Evolutionary conservation across 2,888 invertebrate genomes (phyloP).

Genomic region (Vanessa cardui): DNA sequence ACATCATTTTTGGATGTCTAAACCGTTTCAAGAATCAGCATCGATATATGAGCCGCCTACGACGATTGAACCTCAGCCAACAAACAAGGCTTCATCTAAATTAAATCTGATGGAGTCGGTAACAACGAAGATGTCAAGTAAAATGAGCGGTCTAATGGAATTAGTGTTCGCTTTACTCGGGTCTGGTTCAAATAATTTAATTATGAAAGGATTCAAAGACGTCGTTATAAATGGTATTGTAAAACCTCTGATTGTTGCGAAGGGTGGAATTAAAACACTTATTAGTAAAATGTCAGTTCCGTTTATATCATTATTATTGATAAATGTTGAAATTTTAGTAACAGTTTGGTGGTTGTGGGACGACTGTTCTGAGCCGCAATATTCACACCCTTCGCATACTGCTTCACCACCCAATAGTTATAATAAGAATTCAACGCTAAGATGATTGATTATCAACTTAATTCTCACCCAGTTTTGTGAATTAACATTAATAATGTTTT

Average conservation of each 20-base stretch:
- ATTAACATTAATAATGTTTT: neutral
- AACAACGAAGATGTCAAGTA: conserved; percentile 58
- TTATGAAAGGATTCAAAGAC: conserved; percentile 64
- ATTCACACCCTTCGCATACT: neutral
- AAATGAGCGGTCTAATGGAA: conserved; percentile 63
- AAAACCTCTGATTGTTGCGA: conserved; percentile 63
- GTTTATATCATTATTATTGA: conserved; percentile 64
- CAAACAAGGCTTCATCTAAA: conserved; percentile 33
- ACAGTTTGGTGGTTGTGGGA: conserved; percentile 80
- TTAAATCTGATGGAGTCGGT: conserved; percentile 59
- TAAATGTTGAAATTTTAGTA: conserved; percentile 71
- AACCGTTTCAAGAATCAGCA: conserved; percentile 23
- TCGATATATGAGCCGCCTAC: conserved; percentile 19
- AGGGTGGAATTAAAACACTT: conserved; percentile 67
- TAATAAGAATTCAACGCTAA: conserved; percentile 19
- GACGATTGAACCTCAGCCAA: conserved; percentile 18
- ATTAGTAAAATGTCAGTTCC: conserved; percentile 74
- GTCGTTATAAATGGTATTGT: conserved; percentile 67
- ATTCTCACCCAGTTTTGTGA: too few species aligned
- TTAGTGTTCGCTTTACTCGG: conserved; percentile 64
- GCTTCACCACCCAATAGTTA: conserved; percentile 3
- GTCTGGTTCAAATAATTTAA: conserved; percentile 52
- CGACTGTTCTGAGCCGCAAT: conserved; percentile 54
- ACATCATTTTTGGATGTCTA: conserved; percentile 26
- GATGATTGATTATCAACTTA: neutral